These are phyloP conservation scores for Apeira syringaria DNA, from an alignment of 2,888 invertebrate species.

Conservation along the genomic window DNA sequence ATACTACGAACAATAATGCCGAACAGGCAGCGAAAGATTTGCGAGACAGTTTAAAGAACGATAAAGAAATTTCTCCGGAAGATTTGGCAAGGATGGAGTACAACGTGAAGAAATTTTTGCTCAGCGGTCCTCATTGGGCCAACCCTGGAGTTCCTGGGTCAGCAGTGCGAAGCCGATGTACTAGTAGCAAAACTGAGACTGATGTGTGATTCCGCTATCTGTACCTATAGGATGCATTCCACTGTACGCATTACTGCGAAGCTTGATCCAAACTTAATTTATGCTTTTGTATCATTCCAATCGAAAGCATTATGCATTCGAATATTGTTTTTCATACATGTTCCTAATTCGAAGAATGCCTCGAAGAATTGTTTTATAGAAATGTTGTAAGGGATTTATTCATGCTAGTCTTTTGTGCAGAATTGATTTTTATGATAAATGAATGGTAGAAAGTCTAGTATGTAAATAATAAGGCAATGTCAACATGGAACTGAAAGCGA, in stretches of 20 bases:
- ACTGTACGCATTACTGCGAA: conserved; percentile 2
- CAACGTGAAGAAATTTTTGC: conserved; percentile 89
- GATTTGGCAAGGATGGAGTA: conserved; percentile 90
- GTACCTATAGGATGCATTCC: conserved; percentile 45
- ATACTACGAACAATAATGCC: conserved; percentile 55
- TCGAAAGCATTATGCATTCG: conserved; percentile 2
- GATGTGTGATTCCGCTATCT: conserved; percentile 72
- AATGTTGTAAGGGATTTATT: conserved; percentile 35
- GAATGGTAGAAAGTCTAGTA: conserved; percentile 7
- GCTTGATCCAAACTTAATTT: not conserved
- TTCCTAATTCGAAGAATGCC: conserved; percentile 40
- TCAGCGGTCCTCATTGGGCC: conserved; percentile 81
- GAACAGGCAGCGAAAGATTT: conserved; percentile 52
- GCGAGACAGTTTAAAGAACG: conserved; percentile 54
- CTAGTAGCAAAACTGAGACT: conserved; percentile 83
- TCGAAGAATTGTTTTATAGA: conserved; percentile 11
- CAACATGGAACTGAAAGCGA: conserved; percentile 27
- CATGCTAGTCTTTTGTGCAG: conserved; percentile 39
- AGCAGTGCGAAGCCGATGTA: conserved; percentile 65
- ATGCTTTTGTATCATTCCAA: conserved; percentile 12
- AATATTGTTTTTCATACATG: conserved; percentile 16
- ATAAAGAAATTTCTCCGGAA: conserved; percentile 75
- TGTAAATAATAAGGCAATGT: conserved; percentile 10
- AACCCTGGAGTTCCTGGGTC: conserved; percentile 54
- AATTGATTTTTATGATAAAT: conserved; percentile 4